Evolutionary conservation across 2,797 vertebrate genomes (phyloP), one percentile per base, ranked within the genome.

Genomic region (Lindbergichthys nudifrons): DNA sequence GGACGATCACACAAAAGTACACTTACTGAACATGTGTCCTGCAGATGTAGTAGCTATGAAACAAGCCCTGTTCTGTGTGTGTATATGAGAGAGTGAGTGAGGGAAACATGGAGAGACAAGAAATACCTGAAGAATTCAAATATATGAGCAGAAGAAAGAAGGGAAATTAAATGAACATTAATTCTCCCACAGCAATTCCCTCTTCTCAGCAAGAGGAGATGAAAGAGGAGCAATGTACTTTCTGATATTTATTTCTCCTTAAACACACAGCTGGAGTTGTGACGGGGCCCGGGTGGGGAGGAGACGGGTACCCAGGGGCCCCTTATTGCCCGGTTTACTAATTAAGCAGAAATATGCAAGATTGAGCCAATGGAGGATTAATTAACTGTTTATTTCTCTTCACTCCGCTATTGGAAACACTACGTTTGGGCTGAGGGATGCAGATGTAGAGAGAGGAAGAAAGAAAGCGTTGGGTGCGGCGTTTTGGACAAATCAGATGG

Each of bases 341-440:
- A 94, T 94, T 93, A 92, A 85, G 83, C 83, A 89, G 86, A 94
- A 93, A 93, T 93, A 87, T 93, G 87, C 85, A 82, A 83, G 73
- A 88, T 57, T 78, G 82, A 79, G 85, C 87, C 85, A 92, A 88
- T 59, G 81, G 79, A 80, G 82, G 82, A 93, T 90, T 93, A 93
- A 95, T 94, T 89, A 93, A 89, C 84, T 92, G 92, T 94, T 94
- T 94, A 94, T 95, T 94, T 93, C 82, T 91, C 85, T 92, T 93
- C 88, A 87, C 91, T 85, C 88, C 86, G 88, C 83, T 45, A 58
- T 58, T 81, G 65, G 75, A 86, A 78, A 71, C 59, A 65, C 79
- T 57, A 57, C 57, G 41, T 73, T 76, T 72, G 58, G 80, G 58
- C 80, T 48, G 75, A 59, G 10, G 32, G 73, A 73, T 70, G 65